Percentiles rank a stretch among this genome's conserved stretches.
These are phyloP conservation scores for Hydrochoerus hydrochaeris DNA, from an alignment of 2,113 vertebrate species.

Conservation along the genomic window DNA sequence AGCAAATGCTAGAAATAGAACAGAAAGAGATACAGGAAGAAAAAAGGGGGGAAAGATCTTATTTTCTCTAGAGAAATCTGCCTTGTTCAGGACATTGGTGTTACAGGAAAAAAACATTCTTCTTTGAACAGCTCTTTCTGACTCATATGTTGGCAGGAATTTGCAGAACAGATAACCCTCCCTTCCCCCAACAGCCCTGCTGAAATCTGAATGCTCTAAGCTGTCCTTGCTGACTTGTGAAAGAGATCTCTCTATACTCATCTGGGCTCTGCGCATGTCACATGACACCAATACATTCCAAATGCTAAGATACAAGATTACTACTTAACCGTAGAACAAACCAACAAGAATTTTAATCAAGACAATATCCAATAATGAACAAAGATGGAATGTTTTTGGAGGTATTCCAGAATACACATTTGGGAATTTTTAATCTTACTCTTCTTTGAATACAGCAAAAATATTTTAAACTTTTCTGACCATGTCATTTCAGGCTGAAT, in stretches of 20 bases:
- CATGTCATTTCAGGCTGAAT: constrained; percentile 87
- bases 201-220: constrained; percentile 86
- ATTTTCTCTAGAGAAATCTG: constrained; percentile 76
- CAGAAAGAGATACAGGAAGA: constrained; percentile 67
- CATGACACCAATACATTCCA: constrained; percentile 88
- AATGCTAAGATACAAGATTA: constrained; percentile 88
- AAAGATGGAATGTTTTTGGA: constrained; percentile 89
- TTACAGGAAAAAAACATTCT: constrained; percentile 68
- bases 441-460: constrained; percentile 88
- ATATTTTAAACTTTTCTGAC: constrained; percentile 85
- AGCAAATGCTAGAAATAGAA: constrained; percentile 75
- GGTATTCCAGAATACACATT: constrained; percentile 87
- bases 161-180: constrained; percentile 71
- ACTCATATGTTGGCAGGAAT: constrained; percentile 79
- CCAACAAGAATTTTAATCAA: constrained; percentile 94
- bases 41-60: not conserved
- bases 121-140: constrained; percentile 76
- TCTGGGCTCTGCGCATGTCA: constrained; percentile 84
- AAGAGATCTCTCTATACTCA: constrained; percentile 90
- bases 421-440: constrained; percentile 90
- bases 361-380: constrained; percentile 92
- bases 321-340: constrained; percentile 88
- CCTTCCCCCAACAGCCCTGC: constrained; percentile 67
- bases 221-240: constrained; percentile 87
- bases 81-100: constrained; percentile 57